These are phyloP conservation scores for Ictidomys tridecemlineatus DNA, from an alignment of 2,113 vertebrate genomes.

Conservation along the genomic window DNA sequence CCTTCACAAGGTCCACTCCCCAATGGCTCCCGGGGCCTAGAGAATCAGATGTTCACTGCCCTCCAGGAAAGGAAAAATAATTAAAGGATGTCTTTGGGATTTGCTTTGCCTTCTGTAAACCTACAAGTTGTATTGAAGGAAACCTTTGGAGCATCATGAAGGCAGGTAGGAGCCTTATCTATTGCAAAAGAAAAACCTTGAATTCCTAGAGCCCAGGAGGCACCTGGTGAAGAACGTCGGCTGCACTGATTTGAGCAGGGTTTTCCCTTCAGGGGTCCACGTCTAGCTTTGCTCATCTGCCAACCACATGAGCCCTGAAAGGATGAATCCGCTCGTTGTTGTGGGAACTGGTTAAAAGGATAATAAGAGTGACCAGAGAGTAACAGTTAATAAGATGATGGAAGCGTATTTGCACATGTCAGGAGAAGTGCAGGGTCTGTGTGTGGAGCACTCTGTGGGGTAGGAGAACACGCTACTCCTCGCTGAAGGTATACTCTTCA, in stretches of 20 bases:
- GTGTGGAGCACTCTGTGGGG: fast-evolving
- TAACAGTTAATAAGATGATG: not conserved
- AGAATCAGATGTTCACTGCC: not conserved
- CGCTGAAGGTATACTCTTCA: not conserved
- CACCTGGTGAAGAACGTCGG: not conserved
- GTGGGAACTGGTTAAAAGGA: not conserved
- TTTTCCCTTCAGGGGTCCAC: not conserved
- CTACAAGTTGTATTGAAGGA: not conserved
- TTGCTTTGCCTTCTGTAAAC: not conserved
- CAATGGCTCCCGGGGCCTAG: not conserved
- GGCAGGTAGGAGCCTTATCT: not conserved
- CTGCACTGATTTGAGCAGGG: not conserved
- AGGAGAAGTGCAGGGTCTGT: not conserved
- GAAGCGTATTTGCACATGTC: not conserved
- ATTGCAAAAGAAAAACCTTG: not conserved
- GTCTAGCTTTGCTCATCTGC: not conserved
- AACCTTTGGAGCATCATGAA: not conserved
- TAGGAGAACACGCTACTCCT: not conserved
- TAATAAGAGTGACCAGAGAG: not conserved
- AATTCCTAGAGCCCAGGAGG: not conserved
- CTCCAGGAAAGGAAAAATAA: not conserved
- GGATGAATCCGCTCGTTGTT: fast-evolving
- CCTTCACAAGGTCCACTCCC: not conserved
- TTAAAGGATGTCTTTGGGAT: not conserved
- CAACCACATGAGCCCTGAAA: not conserved